A percentile compares a stretch with the other conserved stretches of the same genome.
phyloP scores from a whole-genome alignment of 2,888 invertebrate species.

The Calliopum simillimum region DNA sequence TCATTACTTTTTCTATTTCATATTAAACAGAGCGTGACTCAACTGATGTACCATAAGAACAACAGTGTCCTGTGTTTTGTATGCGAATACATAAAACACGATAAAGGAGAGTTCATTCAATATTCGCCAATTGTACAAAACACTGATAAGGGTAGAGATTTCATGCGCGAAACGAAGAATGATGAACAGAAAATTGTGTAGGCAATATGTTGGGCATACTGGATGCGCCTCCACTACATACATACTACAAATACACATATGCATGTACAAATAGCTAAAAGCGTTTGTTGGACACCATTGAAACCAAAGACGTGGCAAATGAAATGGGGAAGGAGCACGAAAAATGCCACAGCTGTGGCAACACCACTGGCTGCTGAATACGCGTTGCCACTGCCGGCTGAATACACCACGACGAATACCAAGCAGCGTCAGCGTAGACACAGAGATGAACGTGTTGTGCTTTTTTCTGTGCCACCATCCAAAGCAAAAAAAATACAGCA shows the following conservation, averaged over 20 bases:
- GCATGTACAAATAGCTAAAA: neutral
- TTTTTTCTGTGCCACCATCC: neutral
- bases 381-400: conserved; percentile 4
- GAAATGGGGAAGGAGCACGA: conserved; percentile 29
- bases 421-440: conserved; percentile 20
- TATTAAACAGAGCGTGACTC: no score
- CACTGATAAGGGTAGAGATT: conserved; percentile 46
- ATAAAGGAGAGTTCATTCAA: conserved; percentile 47
- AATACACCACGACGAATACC: conserved; percentile 11
- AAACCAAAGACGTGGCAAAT: conserved; percentile 15
- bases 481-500: conserved; percentile 4
- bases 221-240: neutral
- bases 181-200: conserved; percentile 46
- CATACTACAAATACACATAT: neutral
- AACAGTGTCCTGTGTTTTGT: neutral
- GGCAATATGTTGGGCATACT: conserved; percentile 42
- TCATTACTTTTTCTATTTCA: no score
- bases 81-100: conserved; percentile 36
- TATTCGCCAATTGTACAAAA: conserved; percentile 46
- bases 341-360: conserved; percentile 45
- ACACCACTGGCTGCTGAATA: conserved; percentile 14
- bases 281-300: neutral
- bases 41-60: no score
- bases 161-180: conserved; percentile 43
- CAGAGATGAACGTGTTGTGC: conserved; percentile 34